A percentile compares a stretch with the other conserved stretches of the same genome.
phyloP scores from a whole-genome alignment of 2,797 vertebrate genomes.

The Dromococcyx pavoninus region DNA sequence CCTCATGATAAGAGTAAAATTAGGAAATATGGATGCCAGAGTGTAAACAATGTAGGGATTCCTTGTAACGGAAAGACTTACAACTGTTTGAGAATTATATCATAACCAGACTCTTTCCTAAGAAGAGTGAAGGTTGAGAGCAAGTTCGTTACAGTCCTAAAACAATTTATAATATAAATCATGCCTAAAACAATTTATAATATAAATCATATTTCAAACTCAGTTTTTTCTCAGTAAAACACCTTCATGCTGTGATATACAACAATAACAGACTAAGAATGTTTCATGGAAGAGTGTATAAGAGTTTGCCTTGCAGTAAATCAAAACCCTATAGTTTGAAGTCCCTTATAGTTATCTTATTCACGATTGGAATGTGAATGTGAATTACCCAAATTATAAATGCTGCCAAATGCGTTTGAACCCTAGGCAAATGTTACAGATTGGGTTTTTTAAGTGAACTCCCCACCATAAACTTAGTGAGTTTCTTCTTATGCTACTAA shows the following conservation, averaged over 20 bases:
- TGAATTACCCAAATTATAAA: not conserved
- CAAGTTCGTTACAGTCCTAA: not conserved
- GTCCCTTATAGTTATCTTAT: not conserved
- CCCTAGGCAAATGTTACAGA: not conserved
- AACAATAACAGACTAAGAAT: not conserved
- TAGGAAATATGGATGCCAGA: not conserved
- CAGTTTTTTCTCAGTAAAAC: not conserved
- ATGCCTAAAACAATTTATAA: not conserved
- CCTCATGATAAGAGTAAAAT: not conserved
- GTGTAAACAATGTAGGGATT: not conserved
- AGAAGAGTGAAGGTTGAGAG: not conserved
- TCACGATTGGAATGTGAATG: not conserved
- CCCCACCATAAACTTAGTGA: not conserved
- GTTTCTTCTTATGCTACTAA: not conserved
- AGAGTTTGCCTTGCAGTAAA: not conserved
- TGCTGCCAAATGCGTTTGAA: not conserved
- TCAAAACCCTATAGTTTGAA: not conserved
- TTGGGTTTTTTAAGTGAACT: not conserved
- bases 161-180: not conserved
- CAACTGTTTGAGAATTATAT: not conserved
- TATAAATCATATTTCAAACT: not conserved
- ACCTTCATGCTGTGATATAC: not conserved
- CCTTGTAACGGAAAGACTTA: slow-evolving; percentile 44
- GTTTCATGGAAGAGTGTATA: not conserved
- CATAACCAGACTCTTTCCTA: not conserved